phyloP scores from a whole-genome alignment of 2,113 vertebrate genomes.

The Poeciliopsis prolifica region DNA sequence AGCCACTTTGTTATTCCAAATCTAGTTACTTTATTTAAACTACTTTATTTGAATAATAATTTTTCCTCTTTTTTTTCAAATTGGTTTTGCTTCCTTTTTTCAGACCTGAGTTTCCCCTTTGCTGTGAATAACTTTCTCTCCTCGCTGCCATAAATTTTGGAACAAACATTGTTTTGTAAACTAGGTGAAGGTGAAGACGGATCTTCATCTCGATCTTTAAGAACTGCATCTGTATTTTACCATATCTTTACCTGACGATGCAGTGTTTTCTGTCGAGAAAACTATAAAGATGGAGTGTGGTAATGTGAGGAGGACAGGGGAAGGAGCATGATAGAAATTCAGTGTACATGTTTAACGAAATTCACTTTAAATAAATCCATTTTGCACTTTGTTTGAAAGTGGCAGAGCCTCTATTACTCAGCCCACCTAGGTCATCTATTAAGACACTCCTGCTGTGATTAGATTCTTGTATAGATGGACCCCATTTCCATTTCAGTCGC shows the following conservation, averaged over 20 bases:
- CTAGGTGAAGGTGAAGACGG: conserved; percentile 4
- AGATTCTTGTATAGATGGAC: conserved; percentile 51
- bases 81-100: too few species aligned
- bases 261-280: conserved; percentile 15
- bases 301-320: neutral
- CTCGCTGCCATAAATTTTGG: too few species aligned
- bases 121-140: too few species aligned
- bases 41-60: too few species aligned
- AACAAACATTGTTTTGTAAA: neutral
- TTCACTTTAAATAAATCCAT: conserved; percentile 4
- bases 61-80: too few species aligned
- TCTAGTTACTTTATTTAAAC: too few species aligned
- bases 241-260: conserved; percentile 69
- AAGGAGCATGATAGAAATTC: neutral
- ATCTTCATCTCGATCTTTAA: neutral
- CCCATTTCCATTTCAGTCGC: conserved; percentile 55
- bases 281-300: neutral
- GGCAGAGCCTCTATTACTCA: conserved; percentile 25
- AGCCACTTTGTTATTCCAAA: too few species aligned
- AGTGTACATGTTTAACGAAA: neutral
- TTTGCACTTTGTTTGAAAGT: conserved; percentile 14
- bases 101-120: too few species aligned
- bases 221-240: conserved; percentile 55
- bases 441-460: conserved; percentile 47
- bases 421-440: conserved; percentile 43